phyloP scores from a whole-genome alignment of 2,888 invertebrate species.

The Thecocarcelia acutangulata region DNA sequence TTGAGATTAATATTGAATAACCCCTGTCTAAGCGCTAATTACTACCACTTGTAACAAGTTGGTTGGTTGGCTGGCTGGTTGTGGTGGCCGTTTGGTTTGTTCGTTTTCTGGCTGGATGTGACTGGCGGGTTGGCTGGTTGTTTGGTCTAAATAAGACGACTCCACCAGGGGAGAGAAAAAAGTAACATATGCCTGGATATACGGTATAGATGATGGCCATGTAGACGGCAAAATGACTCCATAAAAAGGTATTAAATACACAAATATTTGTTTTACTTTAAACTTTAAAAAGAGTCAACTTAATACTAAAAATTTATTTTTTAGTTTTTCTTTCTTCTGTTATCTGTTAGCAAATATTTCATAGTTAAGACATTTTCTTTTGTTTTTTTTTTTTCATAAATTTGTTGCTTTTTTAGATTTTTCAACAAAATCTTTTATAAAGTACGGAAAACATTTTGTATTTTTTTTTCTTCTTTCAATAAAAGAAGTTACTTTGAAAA shows the following conservation, averaged over 20 bases:
- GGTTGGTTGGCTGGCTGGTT: constrained; percentile 13
- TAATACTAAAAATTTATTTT: constrained; percentile 18
- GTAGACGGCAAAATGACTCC: constrained; percentile 21
- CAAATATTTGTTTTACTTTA: constrained; percentile 46
- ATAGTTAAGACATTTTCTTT: constrained; percentile 59
- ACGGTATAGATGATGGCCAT: too few species aligned
- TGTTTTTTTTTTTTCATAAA: neutral
- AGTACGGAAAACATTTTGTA: neutral
- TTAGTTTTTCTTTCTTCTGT: constrained; percentile 14
- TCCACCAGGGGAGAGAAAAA: neutral
- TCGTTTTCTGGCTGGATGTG: constrained; percentile 24
- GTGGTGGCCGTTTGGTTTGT: too few species aligned
- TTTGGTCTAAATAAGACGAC: constrained; percentile 34
- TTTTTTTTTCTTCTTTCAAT: constrained; percentile 25
- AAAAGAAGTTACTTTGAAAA: constrained; percentile 35
- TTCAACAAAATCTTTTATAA: constrained; percentile 42
- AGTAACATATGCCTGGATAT: neutral
- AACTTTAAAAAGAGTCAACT: constrained; percentile 6
- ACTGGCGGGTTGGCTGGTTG: neutral
- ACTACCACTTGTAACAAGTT: constrained; percentile 63
- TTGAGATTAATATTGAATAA: constrained; percentile 68
- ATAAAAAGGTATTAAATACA: constrained; percentile 59
- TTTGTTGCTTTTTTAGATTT: constrained; percentile 31
- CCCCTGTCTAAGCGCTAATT: constrained; percentile 68
- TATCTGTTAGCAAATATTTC: constrained; percentile 60